phyloP scores from a whole-genome alignment of 2,888 invertebrate species.

The Eilema griseolum region DNA sequence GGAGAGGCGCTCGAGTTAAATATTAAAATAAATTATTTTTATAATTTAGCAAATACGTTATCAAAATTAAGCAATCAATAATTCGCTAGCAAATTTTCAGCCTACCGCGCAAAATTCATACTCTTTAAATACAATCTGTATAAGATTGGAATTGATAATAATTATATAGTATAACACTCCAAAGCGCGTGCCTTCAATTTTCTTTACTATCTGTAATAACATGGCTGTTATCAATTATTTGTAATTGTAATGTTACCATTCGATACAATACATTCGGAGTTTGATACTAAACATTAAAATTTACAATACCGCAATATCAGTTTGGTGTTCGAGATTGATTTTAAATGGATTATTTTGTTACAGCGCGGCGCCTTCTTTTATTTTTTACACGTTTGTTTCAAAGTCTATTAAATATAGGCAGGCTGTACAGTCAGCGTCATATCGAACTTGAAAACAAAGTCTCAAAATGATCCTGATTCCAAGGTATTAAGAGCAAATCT shows the following conservation, averaged over 20 bases:
- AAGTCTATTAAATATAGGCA: neutral
- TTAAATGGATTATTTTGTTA: constrained; percentile 10
- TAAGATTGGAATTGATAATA: constrained; percentile 51
- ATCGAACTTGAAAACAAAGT: too few species aligned
- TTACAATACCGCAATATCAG: constrained; percentile 43
- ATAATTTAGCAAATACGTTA: too few species aligned
- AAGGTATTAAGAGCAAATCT: too few species aligned
- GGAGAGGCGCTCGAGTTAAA: too few species aligned
- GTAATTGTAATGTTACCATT: constrained; percentile 53
- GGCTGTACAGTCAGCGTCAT: too few species aligned
- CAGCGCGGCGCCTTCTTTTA: neutral
- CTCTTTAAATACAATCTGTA: constrained; percentile 36
- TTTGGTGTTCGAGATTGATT: constrained; percentile 32
- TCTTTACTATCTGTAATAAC: constrained; percentile 70
- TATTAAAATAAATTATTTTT: too few species aligned
- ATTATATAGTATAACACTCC: constrained; percentile 49
- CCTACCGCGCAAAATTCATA: neutral
- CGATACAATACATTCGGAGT: constrained; percentile 42
- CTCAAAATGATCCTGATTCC: too few species aligned
- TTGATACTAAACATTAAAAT: constrained; percentile 48
- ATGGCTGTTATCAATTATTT: constrained; percentile 62
- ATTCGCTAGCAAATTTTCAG: neutral
- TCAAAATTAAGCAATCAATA: neutral
- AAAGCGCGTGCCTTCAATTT: constrained; percentile 70
- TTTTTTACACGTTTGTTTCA: neutral